Percentiles rank a stretch among this genome's conserved stretches.
Evolutionary conservation across 2,113 vertebrate species (phyloP).

Genomic region (Python bivittatus): DNA sequence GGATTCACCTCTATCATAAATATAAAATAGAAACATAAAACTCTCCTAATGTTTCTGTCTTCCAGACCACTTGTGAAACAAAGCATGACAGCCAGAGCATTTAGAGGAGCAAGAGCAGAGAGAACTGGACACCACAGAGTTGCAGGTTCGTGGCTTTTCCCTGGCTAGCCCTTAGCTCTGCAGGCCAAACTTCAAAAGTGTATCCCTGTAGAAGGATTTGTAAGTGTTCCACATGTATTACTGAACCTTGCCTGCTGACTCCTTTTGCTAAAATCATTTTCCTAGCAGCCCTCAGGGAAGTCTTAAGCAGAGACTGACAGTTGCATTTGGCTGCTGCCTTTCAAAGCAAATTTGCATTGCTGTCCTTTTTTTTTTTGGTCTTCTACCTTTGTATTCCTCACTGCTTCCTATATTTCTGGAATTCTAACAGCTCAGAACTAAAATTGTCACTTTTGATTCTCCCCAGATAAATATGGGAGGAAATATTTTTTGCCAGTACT

Average conservation of each 20-base stretch:
- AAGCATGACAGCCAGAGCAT: not conserved
- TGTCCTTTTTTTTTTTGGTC: not conserved
- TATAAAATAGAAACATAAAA: not conserved
- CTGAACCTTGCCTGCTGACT: not conserved
- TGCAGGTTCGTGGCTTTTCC: not conserved
- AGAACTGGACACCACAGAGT: not conserved
- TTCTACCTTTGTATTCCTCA: not conserved
- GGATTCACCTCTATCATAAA: not conserved
- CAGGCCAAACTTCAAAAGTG: not conserved
- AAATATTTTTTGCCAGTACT: not conserved
- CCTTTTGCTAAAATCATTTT: not conserved
- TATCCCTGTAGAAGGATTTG: not conserved
- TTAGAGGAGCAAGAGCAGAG: not conserved
- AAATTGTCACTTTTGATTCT: not conserved
- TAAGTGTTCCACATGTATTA: not conserved
- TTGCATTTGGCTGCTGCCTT: not conserved
- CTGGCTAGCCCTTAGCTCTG: not conserved
- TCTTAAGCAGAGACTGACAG: not conserved
- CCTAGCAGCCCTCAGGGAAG: not conserved
- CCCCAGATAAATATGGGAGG: not conserved
- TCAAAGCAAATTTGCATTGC: not conserved
- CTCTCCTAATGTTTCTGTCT: not conserved
- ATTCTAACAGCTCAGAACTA: not conserved
- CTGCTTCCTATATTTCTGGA: not conserved
- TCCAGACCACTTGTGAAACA: not conserved